These are phyloP conservation scores for Neoascia interrupta DNA, from an alignment of 2,888 invertebrate genomes.

Conservation along the genomic window DNA sequence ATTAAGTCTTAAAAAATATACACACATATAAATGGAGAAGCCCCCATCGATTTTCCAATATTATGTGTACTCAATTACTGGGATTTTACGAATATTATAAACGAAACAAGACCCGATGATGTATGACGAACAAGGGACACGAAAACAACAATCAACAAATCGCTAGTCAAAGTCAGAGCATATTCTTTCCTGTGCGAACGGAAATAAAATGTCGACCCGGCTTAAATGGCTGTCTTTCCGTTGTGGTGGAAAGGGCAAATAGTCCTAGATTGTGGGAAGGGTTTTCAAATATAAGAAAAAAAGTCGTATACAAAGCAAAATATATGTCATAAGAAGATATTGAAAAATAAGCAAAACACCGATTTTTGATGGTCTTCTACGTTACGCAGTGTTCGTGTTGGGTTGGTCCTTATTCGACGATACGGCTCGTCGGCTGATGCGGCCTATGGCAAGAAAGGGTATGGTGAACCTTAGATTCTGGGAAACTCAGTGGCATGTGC, in stretches of 20 bases:
- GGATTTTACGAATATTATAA: background rate
- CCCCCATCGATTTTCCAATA: slow-evolving; percentile 57
- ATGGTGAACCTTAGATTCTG: too few relatives aligned
- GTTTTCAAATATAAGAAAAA: slow-evolving; percentile 22
- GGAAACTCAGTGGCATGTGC: too few relatives aligned
- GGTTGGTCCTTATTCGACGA: background rate
- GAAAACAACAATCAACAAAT: slow-evolving; percentile 65
- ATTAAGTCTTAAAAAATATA: slow-evolving; percentile 32
- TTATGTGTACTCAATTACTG: slow-evolving; percentile 9
- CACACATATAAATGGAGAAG: too few relatives aligned
- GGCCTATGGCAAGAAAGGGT: too few relatives aligned
- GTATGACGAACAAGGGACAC: slow-evolving; percentile 51
- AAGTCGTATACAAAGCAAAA: slow-evolving; percentile 12
- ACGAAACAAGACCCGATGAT: slow-evolving; percentile 26
- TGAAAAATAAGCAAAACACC: slow-evolving; percentile 62
- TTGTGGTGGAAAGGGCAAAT: slow-evolving; percentile 36
- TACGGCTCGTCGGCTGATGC: too few relatives aligned
- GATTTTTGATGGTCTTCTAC: slow-evolving; percentile 12
- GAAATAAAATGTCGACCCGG: slow-evolving; percentile 65
- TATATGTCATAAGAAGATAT: slow-evolving; percentile 52
- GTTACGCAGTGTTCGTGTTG: background rate
- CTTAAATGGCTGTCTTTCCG: slow-evolving; percentile 56
- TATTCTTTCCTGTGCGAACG: slow-evolving; percentile 39
- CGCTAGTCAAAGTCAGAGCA: slow-evolving; percentile 58
- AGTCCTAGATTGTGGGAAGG: slow-evolving; percentile 21